Evolutionary conservation across 2,797 vertebrate species (phyloP), one percentile per base, ranked within the genome.

Genomic region (Protosalanx chinensis): DNA sequence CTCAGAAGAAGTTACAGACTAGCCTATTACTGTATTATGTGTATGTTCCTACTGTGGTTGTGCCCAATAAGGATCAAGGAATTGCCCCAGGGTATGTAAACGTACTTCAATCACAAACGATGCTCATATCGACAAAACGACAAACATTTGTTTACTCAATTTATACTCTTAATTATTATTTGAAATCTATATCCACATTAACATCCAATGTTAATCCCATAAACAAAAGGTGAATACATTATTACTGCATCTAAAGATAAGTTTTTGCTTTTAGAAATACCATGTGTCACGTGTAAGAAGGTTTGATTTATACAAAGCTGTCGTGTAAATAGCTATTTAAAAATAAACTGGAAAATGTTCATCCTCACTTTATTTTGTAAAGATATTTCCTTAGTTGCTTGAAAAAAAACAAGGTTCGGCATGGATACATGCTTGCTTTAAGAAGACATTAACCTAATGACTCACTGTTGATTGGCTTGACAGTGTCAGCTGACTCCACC

Each of bases 271-370:
- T 90, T 87, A 89, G 87, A 87, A 82, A 81, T 56, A 87, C 6
- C 16, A 53, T 30, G 46, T 88, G 86, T 88, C 71, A 65, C 18
- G 75, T 87, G 82, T 89, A 88, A 86, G 87, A 86, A 88, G 84
- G 84, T 85, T 87, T 88, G 90, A 90, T 91, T 90, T 90, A 89
- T 92, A 90, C 84, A 68, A 88, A 90, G 80, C 88, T 87, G 86
- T 90, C 85, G 85, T 91, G 91, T 92, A 92, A 90, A 92, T 90
- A 91, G 90, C 90, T 92, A 92, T 92, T 92, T 92, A 90, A 92
- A 86, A 90, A 88, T 87, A 92, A 91, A 91, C 86, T 46, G 41
- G 41, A 46, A 20, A 63, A 82, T 46, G 13, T 8, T 49, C 30
- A 72, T 1, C 0, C 13, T 56, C 41, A 18, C 37, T 60, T 69